These are phyloP conservation scores for Coelopa pilipes DNA, from an alignment of 2,888 invertebrate species.

Conservation along the genomic window DNA sequence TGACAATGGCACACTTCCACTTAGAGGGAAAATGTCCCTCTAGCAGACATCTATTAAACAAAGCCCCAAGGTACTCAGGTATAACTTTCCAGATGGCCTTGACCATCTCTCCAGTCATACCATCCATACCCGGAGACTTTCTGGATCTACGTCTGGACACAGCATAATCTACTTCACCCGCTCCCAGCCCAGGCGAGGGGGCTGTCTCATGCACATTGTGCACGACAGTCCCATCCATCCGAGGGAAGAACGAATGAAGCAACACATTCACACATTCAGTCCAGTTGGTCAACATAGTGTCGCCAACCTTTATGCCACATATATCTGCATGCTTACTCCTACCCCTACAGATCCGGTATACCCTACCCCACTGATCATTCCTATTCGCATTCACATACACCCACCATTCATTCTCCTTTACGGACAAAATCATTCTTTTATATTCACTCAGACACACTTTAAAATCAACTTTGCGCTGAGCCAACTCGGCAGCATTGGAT, in stretches of 20 bases:
- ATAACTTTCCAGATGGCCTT: too few relatives aligned
- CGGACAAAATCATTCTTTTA: background rate
- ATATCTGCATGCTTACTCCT: background rate
- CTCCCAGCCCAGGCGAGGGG: background rate
- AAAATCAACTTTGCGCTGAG: background rate
- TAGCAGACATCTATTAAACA: too few relatives aligned
- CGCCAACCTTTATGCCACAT: background rate
- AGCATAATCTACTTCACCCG: background rate
- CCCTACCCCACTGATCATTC: slow-evolving; percentile 23
- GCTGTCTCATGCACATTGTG: background rate
- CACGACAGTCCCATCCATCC: background rate
- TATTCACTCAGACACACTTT: slow-evolving; percentile 4
- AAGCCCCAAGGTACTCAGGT: too few relatives aligned
- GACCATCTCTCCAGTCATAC: slow-evolving; percentile 35
- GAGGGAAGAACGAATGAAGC: slow-evolving; percentile 21
- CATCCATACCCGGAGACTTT: slow-evolving; percentile 33
- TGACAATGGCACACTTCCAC: too few relatives aligned
- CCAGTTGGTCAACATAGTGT: slow-evolving; percentile 4
- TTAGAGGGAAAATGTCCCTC: too few relatives aligned
- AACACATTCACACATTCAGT: slow-evolving; percentile 6
- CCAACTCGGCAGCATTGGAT: background rate
- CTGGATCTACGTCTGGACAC: background rate
- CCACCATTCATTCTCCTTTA: slow-evolving; percentile 13
- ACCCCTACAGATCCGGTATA: slow-evolving; percentile 19
- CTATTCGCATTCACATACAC: background rate